phyloP scores from a whole-genome alignment of 2,113 vertebrate genomes.

The Microcebus tavaratra region DNA sequence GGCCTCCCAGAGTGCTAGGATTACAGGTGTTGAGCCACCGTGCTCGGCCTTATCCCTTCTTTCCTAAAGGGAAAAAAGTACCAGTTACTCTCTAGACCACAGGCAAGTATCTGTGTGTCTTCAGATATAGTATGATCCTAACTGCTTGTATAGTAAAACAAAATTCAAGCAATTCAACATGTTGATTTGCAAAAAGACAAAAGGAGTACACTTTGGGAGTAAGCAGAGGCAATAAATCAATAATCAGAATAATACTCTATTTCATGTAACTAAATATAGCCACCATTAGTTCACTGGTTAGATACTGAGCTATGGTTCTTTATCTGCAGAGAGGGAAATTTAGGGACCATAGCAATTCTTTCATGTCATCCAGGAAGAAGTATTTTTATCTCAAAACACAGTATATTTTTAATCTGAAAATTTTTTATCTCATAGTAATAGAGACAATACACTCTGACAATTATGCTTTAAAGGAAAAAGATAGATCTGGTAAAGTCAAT shows the following conservation, averaged over 20 bases:
- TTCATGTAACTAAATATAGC: constrained; percentile 10
- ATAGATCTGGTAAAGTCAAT: not conserved
- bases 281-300: not conserved
- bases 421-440: constrained; percentile 17
- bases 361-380: constrained; percentile 29
- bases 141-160: not conserved
- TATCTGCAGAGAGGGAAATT: not conserved
- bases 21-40: too few species aligned
- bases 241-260: not conserved
- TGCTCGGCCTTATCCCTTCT: too few species aligned
- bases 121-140: not conserved
- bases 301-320: not conserved
- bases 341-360: not conserved
- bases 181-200: constrained; percentile 12
- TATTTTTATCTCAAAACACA: not conserved
- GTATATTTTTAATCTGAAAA: not conserved
- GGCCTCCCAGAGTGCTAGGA: too few species aligned
- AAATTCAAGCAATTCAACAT: not conserved
- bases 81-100: not conserved
- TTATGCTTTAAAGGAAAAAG: constrained; percentile 25
- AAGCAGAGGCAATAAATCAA: not conserved
- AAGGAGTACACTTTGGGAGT: not conserved
- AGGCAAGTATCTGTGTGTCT: not conserved
- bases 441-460: not conserved
- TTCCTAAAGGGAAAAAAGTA: not conserved